Percentiles rank a stretch among this genome's conserved stretches.
These are phyloP conservation scores for Penaeus japonicus DNA, from an alignment of 1,140 invertebrate genomes.

Conservation along the genomic window DNA sequence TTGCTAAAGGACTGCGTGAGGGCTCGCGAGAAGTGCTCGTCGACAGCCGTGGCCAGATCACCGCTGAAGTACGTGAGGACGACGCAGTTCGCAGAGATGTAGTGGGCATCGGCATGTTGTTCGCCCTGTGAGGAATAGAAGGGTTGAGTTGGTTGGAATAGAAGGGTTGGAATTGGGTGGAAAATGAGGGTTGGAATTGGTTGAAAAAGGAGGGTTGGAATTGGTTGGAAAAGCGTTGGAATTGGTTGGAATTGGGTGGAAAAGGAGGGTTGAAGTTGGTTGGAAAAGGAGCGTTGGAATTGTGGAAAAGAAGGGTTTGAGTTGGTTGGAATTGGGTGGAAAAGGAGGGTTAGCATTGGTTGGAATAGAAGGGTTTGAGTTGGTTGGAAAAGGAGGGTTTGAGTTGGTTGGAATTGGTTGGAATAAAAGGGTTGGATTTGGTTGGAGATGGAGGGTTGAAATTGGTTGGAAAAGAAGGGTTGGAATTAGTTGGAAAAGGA, in stretches of 20 bases:
- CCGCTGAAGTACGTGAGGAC: constrained; percentile 93
- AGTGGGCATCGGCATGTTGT: constrained; percentile 67
- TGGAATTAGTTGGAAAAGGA: neutral
- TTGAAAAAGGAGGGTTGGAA: too few relatives aligned
- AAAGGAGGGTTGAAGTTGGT: too few relatives aligned
- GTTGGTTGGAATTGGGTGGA: too few relatives aligned
- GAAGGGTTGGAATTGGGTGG: neutral
- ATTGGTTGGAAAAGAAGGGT: too few relatives aligned
- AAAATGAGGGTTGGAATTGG: too few relatives aligned
- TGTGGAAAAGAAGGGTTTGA: neutral
- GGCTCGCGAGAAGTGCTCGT: constrained; percentile 92
- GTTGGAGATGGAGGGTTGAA: too few relatives aligned
- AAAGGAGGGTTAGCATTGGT: too few relatives aligned
- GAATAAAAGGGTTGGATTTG: too few relatives aligned
- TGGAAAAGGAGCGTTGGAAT: too few relatives aligned
- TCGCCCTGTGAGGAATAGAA: neutral
- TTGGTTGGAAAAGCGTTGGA: too few relatives aligned
- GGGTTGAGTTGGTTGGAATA: neutral
- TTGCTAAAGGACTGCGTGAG: constrained; percentile 68
- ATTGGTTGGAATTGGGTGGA: too few relatives aligned
- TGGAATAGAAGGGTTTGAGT: too few relatives aligned
- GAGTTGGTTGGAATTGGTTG: neutral
- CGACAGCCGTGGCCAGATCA: constrained; percentile 88
- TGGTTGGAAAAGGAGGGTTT: neutral
- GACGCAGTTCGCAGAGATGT: constrained; percentile 92